phyloP scores from a whole-genome alignment of 2,888 invertebrate species.

The Rhingia rostrata region DNA sequence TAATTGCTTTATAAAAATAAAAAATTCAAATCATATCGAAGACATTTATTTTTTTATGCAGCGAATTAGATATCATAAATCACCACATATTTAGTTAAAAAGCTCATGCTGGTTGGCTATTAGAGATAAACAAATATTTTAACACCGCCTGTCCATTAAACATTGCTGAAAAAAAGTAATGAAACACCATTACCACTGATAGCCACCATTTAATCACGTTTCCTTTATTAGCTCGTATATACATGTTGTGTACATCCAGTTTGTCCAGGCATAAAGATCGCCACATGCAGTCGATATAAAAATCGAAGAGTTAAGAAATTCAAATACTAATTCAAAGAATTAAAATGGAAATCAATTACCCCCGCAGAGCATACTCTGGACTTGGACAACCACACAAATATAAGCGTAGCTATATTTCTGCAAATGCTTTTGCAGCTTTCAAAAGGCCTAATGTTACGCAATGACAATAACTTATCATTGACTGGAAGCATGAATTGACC shows the following conservation, averaged over 20 bases:
- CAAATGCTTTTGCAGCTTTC: slow-evolving; percentile 50
- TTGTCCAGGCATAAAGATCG: background rate
- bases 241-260: background rate
- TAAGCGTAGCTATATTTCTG: background rate
- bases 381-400: background rate
- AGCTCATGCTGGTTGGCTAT: too few relatives aligned
- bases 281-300: slow-evolving; percentile 28
- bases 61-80: too few relatives aligned
- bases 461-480: slow-evolving; percentile 39
- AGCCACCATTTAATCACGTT: slow-evolving; percentile 10
- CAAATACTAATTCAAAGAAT: background rate
- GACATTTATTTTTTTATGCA: too few relatives aligned
- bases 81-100: too few relatives aligned
- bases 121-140: slow-evolving; percentile 6
- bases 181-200: slow-evolving; percentile 10
- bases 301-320: slow-evolving; percentile 28
- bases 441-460: slow-evolving; percentile 53
- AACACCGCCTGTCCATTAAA: slow-evolving; percentile 20
- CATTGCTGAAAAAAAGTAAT: background rate
- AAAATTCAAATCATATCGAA: too few relatives aligned
- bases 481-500: slow-evolving; percentile 31
- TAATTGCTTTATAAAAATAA: too few relatives aligned
- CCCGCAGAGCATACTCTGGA: background rate
- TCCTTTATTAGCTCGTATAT: slow-evolving; percentile 19
- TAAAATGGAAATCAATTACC: slow-evolving; percentile 3